Percentiles rank a stretch among this genome's conserved stretches.
These are phyloP conservation scores for Fragum sueziense DNA, from an alignment of 2,888 invertebrate species.

Conservation along the genomic window DNA sequence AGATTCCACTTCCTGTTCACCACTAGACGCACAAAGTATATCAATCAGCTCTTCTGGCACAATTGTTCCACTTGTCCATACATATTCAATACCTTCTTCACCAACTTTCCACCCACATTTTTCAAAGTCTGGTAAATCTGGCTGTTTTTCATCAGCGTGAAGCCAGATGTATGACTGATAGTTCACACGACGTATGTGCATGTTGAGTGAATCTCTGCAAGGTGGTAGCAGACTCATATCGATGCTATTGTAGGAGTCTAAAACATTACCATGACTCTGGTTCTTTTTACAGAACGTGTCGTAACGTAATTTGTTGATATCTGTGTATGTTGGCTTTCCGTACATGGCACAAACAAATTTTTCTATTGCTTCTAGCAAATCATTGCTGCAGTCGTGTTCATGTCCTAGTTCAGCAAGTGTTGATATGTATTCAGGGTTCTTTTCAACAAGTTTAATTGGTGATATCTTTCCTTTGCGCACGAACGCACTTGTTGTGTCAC, in stretches of 20 bases:
- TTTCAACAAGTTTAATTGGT: conserved; percentile 26
- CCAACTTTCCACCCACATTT: conserved; percentile 32
- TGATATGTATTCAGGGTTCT: neutral
- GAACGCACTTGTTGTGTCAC: conserved; percentile 52
- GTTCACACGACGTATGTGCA: conserved; percentile 41
- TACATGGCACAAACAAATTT: conserved; percentile 24
- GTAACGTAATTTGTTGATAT: conserved; percentile 27
- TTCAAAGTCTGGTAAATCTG: conserved; percentile 20
- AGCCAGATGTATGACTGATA: conserved; percentile 47
- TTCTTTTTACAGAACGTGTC: conserved; percentile 21
- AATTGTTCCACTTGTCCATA: neutral
- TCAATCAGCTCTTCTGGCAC: conserved; percentile 1
- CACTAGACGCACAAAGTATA: neutral
- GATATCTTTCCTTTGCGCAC: conserved; percentile 42
- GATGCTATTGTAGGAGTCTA: conserved; percentile 24
- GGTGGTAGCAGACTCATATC: conserved; percentile 46
- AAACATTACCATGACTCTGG: neutral
- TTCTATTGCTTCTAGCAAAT: conserved; percentile 6
- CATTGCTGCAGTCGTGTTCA: neutral
- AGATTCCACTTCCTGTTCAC: neutral
- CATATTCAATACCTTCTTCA: neutral
- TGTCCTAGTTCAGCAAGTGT: neutral
- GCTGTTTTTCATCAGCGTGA: conserved; percentile 17
- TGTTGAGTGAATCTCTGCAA: conserved; percentile 32
- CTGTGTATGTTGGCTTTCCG: conserved; percentile 10